Evolutionary conservation across 2,888 invertebrate species (phyloP).

Genomic region (Endomychus coccineus): DNA sequence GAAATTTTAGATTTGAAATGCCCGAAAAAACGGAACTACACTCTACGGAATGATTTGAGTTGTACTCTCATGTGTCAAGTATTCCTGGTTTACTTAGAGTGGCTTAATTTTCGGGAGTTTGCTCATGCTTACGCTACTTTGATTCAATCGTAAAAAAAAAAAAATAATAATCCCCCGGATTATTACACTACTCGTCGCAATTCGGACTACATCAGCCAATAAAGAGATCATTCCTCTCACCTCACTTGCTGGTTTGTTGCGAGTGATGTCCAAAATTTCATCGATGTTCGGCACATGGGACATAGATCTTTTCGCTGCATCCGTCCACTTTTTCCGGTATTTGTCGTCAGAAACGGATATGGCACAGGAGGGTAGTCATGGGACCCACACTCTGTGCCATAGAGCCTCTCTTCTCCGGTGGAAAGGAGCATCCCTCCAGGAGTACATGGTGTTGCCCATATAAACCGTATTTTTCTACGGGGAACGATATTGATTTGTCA

Average conservation of each 20-base stretch:
- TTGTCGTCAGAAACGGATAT: conserved; percentile 15
- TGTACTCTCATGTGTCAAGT: too few relatives aligned
- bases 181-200: too few relatives aligned
- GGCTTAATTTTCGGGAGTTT: too few relatives aligned
- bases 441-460: conserved; percentile 19
- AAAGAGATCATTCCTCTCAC: conserved; percentile 7
- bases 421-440: conserved; percentile 20
- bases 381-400: conserved; percentile 25
- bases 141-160: too few relatives aligned
- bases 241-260: conserved; percentile 11
- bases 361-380: conserved; percentile 20
- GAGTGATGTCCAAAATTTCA: conserved; percentile 17
- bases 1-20: too few relatives aligned
- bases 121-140: too few relatives aligned
- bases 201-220: conserved; percentile 17
- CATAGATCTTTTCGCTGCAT: conserved; percentile 22
- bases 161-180: too few relatives aligned
- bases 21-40: too few relatives aligned
- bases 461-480: conserved; percentile 18
- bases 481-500: conserved; percentile 10
- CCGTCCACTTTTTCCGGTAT: conserved; percentile 22
- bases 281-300: conserved; percentile 21
- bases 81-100: too few relatives aligned
- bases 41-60: too few relatives aligned
- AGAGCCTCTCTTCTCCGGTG: conserved; percentile 21